Base-by-base conservation (phyloP, 1,140 invertebrate species). In the Lucilia sericata region DNA sequence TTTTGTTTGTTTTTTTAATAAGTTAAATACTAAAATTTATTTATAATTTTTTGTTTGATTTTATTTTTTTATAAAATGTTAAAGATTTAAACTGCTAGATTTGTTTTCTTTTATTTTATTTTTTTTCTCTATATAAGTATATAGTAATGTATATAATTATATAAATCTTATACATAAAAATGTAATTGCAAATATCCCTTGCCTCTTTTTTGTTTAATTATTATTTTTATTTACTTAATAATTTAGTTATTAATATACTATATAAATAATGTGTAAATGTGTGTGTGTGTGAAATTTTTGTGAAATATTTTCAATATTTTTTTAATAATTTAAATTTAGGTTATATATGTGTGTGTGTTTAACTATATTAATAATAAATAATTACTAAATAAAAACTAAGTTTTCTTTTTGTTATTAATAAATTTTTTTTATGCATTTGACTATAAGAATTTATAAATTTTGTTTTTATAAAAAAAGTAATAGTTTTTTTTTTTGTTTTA, bases 101-200 rank as follows among this genome's bases (percentile, higher is more conserved):
- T 70, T 70, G 12, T 70, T 55, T 55, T 17, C 4, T 17, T 55
- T 42, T 76, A 0, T 76, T 76, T n/a, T 5, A 47, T 76, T 76
- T 17, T 76, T 51, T 14, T 49, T 80, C 21, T 80, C 76, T 49
- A 80, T 80, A 47, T 78, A 47, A 42, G n/a, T 78, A 42, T 78
- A 25, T 75, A 75, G 25, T 30, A 30, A 30, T 30, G 25, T 75
- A 25, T 75, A 75, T 75, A 36, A 42, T 42, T 78, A 78, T 78
- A 49, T 80, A 80, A 80, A 80, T 80, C 76, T 80, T 80, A 80
- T 49, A 80, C 76, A 80, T 80, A 80, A 80, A 80, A 80, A 80
- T 80, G 42, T 80, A 80, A 80, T 80, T 80, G 76, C 76, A 80
- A 80, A 80, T 80, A 80, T 80, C 76, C 76, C 76, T 74, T 82